Evolutionary conservation across 2,797 vertebrate species (phyloP).

Genomic region (Notolepis coatsorum): DNA sequence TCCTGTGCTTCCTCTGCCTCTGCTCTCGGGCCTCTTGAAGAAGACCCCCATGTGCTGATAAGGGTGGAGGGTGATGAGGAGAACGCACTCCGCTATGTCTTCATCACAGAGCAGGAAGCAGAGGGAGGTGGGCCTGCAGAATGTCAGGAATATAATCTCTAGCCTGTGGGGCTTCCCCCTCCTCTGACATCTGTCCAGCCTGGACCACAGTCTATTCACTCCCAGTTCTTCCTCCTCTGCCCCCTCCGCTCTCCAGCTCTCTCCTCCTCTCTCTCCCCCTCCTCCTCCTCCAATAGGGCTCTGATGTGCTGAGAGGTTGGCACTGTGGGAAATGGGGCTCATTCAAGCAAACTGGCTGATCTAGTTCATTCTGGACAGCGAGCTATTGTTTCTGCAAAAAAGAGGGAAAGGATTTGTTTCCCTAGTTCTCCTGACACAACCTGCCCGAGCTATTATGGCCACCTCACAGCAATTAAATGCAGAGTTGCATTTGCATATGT

Average conservation of each 20-base stretch:
- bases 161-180: not conserved
- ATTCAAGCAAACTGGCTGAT: constrained; percentile 25
- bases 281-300: constrained; percentile 7
- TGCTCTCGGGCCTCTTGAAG: constrained; percentile 1
- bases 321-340: constrained; percentile 7
- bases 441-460: constrained; percentile 1
- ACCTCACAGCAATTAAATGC: constrained; percentile 20
- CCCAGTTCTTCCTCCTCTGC: constrained; percentile 1
- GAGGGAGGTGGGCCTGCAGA: constrained; percentile 37
- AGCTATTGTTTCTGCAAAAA: constrained; percentile 33
- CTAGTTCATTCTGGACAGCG: constrained; percentile 39
- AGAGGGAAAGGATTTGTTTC: constrained; percentile 11
- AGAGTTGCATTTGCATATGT: constrained; percentile 35
- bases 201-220: constrained; percentile 4
- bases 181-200: constrained; percentile 28
- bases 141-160: constrained; percentile 34
- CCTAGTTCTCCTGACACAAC: constrained; percentile 15
- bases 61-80: constrained; percentile 17
- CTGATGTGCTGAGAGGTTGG: constrained; percentile 29
- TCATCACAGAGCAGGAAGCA: constrained; percentile 10
- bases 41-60: constrained; percentile 33
- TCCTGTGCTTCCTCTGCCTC: constrained; percentile 10
- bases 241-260: constrained; percentile 11
- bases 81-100: constrained; percentile 19
- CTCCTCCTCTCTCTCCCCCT: constrained; percentile 1